A percentile compares a stretch with the other conserved stretches of the same genome.
Evolutionary conservation across 2,113 vertebrate genomes (phyloP).

Genomic region (Rhombomys opimus): DNA sequence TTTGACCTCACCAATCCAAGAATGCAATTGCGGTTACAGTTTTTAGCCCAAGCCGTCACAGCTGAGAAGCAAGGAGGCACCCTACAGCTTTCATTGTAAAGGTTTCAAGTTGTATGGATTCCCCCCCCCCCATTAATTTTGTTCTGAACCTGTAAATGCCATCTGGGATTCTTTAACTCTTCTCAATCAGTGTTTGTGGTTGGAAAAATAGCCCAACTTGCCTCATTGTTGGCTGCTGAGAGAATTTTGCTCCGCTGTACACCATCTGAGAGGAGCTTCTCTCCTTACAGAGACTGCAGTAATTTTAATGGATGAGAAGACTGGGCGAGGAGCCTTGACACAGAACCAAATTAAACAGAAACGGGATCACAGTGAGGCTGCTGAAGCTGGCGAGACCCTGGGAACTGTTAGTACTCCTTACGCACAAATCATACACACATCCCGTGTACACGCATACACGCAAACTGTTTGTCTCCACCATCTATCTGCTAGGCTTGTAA

Average conservation of each 20-base stretch:
- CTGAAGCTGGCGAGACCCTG: not conserved
- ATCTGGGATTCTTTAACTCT: constrained; percentile 69
- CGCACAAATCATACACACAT: not conserved
- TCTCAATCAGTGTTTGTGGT: constrained; percentile 45
- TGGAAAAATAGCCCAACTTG: constrained; percentile 49
- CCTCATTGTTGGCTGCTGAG: constrained; percentile 54
- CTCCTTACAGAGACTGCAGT: not conserved
- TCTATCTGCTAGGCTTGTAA: constrained; percentile 9
- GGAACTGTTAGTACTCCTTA: constrained; percentile 2
- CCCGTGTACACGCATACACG: not conserved
- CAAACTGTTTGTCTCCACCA: not conserved
- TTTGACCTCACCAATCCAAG: not conserved
- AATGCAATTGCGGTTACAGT: rapidly evolving
- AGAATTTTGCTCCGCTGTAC: constrained; percentile 41
- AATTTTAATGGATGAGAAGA: constrained; percentile 56
- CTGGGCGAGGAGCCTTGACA: constrained; percentile 68
- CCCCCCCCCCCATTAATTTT: constrained; percentile 27
- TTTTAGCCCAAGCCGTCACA: not conserved
- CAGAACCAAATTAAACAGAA: constrained; percentile 63
- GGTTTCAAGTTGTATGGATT: constrained; percentile 29
- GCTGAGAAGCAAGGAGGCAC: not conserved
- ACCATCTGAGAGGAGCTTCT: constrained; percentile 9
- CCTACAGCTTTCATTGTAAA: constrained; percentile 10
- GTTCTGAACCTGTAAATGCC: constrained; percentile 62
- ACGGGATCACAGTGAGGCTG: not conserved